Conservation (phyloP, 2,888 invertebrate genomes). For the Aphelenchoides bicaudatus region DNA sequence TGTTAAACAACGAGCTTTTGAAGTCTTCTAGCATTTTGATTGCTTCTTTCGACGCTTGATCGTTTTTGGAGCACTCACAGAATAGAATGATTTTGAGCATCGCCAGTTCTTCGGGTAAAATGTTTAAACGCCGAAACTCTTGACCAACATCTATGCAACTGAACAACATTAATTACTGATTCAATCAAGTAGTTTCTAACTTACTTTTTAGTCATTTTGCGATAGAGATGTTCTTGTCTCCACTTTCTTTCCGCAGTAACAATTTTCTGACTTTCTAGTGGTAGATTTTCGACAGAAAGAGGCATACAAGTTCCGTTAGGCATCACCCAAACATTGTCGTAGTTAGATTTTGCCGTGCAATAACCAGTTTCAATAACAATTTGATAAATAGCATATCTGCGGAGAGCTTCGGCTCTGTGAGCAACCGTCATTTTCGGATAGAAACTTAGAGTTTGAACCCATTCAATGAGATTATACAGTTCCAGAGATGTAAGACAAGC, state of each 20-base stretch:
- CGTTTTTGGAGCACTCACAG: conserved; percentile 23
- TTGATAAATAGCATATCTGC: conserved; percentile 40
- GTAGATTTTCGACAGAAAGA: conserved; percentile 43
- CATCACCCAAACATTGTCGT: conserved; percentile 47
- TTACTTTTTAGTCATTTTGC: conserved; percentile 51
- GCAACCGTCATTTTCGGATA: conserved; percentile 83
- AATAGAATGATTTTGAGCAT: conserved; percentile 46
- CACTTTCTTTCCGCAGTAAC: conserved; percentile 47
- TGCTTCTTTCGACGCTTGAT: background rate
- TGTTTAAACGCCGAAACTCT: conserved; percentile 38
- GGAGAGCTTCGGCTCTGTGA: conserved; percentile 72
- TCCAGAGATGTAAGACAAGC: conserved; percentile 61
- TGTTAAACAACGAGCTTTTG: conserved; percentile 21
- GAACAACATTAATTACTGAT: conserved; percentile 3
- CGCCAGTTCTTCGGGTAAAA: conserved; percentile 43
- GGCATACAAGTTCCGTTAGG: conserved; percentile 52
- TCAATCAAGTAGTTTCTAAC: conserved; percentile 30
- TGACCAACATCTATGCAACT: conserved; percentile 47
- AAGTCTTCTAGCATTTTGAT: conserved; percentile 9
- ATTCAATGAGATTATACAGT: conserved; percentile 86
- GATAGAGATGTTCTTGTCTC: conserved; percentile 51
- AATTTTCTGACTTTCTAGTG: conserved; percentile 34
- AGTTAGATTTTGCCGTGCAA: conserved; percentile 36
- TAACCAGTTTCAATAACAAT: conserved; percentile 46
- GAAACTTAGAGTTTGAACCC: conserved; percentile 93